Evolutionary conservation across 2,888 invertebrate genomes (phyloP).

Genomic region (Julus scandinavius): DNA sequence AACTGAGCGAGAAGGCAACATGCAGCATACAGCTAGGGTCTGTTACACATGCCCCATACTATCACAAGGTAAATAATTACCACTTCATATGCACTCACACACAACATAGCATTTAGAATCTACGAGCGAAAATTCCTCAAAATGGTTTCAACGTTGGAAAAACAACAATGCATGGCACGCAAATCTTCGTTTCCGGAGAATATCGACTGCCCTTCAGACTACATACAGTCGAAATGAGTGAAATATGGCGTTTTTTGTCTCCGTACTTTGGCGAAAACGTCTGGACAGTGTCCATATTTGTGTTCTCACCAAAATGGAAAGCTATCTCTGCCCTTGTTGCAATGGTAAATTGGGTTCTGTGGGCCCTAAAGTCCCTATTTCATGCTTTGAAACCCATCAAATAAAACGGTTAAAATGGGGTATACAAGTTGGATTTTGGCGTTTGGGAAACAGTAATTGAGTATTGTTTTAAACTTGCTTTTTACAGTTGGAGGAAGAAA

Average conservation of each 20-base stretch:
- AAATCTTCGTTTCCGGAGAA: not conserved
- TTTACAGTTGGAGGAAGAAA: constrained; percentile 84
- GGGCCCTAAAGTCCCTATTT: too few relatives aligned
- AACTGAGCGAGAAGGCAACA: constrained; percentile 39
- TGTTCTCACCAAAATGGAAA: not conserved
- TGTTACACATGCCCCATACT: constrained; percentile 16
- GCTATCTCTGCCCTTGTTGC: not conserved
- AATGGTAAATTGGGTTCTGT: too few relatives aligned
- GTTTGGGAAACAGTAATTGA: not conserved
- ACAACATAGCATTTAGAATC: constrained; percentile 45
- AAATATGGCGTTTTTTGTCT: constrained; percentile 12
- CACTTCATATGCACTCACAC: constrained; percentile 49
- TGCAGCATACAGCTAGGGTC: constrained; percentile 41
- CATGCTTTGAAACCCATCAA: too few relatives aligned
- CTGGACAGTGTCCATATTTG: too few relatives aligned
- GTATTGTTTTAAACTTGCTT: not conserved
- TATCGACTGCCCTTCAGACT: not conserved
- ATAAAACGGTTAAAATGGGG: too few relatives aligned
- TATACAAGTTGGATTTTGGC: too few relatives aligned
- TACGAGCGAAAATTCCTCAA: not conserved
- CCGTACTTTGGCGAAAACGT: not conserved
- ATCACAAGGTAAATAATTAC: constrained; percentile 37
- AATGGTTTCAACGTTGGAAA: not conserved
- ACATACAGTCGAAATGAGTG: not conserved
- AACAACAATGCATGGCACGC: not conserved